Percentiles rank a stretch among this genome's conserved stretches.
phyloP scores from a whole-genome alignment of 2,888 invertebrate species.

The Ditula angustiorana region DNA sequence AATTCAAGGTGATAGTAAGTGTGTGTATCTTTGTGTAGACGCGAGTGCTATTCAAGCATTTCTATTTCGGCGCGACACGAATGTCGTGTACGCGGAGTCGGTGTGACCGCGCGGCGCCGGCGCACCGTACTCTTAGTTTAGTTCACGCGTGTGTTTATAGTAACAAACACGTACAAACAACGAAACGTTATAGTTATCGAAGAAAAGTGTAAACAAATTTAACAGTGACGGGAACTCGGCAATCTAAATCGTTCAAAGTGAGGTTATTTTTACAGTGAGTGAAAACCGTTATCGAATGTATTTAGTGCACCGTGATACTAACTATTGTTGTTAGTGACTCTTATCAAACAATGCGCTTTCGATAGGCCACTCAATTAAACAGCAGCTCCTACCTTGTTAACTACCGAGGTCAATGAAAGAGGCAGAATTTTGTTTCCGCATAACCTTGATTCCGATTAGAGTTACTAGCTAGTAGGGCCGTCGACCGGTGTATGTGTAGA shows the following conservation, averaged over 20 bases:
- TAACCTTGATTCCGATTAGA: constrained; percentile 26
- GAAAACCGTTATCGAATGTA: neutral
- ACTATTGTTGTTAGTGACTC: neutral
- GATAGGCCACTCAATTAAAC: neutral
- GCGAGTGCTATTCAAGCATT: constrained; percentile 56
- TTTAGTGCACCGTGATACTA: neutral
- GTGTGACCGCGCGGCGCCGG: constrained; percentile 60
- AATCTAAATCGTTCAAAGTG: constrained; percentile 13
- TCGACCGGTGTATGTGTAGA: neutral
- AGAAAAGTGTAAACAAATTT: constrained; percentile 8
- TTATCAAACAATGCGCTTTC: neutral
- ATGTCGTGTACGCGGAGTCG: constrained; percentile 59
- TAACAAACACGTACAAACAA: constrained; percentile 34
- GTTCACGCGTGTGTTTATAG: constrained; percentile 67
- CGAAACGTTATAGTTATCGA: constrained; percentile 11
- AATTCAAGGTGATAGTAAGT: constrained; percentile 39
- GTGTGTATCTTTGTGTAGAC: constrained; percentile 47
- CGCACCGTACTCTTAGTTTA: constrained; percentile 63
- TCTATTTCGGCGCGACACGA: constrained; percentile 74
- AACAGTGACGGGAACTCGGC: constrained; percentile 4
- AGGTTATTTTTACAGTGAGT: constrained; percentile 6
- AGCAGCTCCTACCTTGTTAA: constrained; percentile 3
- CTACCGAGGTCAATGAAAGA: constrained; percentile 18
- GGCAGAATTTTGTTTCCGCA: constrained; percentile 12
- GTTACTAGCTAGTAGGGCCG: neutral